Percentiles rank a stretch among this genome's conserved stretches.
phyloP scores from a whole-genome alignment of 2,797 vertebrate genomes.

The Poecile montanus region DNA sequence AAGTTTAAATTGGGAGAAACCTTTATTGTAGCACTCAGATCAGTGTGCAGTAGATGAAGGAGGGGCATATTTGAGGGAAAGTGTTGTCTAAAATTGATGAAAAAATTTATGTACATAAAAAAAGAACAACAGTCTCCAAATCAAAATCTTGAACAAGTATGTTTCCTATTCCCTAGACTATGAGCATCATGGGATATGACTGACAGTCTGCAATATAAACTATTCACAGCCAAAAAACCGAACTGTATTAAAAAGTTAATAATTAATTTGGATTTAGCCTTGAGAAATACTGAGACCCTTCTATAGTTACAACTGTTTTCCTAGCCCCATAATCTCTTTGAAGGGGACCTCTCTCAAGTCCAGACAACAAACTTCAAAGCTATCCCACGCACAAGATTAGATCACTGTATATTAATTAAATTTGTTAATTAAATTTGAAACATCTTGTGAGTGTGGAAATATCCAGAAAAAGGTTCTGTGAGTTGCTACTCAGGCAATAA shows the following conservation, averaged over 20 bases:
- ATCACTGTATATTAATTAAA: neutral
- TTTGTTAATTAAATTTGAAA: neutral
- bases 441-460: neutral
- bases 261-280: neutral
- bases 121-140: neutral
- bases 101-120: neutral
- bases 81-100: neutral
- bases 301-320: neutral
- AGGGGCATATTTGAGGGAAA: neutral
- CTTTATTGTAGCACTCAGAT: neutral
- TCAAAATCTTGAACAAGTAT: neutral
- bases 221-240: neutral
- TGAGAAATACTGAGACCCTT: neutral
- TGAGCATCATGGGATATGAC: neutral
- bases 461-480: neutral
- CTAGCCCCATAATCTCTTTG: neutral
- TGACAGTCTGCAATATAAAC: neutral
- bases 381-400: neutral
- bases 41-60: neutral
- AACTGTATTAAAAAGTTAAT: neutral
- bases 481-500: neutral
- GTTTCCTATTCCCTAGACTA: neutral
- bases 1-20: neutral
- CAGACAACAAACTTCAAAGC: neutral
- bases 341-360: neutral